A percentile compares a stretch with the other conserved stretches of the same genome.
These are phyloP conservation scores for Cryptoblepharus egeriae DNA, from an alignment of 2,797 vertebrate genomes.

Conservation along the genomic window DNA sequence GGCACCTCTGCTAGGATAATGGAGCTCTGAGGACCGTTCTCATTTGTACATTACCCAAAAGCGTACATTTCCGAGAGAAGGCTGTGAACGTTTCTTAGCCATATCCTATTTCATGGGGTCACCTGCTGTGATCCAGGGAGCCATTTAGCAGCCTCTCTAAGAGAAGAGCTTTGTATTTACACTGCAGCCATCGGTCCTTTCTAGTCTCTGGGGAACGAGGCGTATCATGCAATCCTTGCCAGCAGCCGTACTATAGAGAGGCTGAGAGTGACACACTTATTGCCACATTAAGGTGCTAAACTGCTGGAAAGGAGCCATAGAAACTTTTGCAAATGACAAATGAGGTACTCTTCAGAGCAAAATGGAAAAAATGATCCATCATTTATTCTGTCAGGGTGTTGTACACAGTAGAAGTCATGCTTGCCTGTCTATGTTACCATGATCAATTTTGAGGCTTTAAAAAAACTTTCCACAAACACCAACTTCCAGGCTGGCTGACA, in stretches of 20 bases:
- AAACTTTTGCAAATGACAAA: slow-evolving; percentile 61
- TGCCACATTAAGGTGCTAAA: slow-evolving; percentile 27
- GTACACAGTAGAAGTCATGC: slow-evolving; percentile 37
- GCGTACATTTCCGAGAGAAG: not conserved
- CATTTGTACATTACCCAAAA: not conserved
- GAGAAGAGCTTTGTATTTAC: slow-evolving; percentile 33
- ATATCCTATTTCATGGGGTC: not conserved
- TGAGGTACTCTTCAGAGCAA: slow-evolving; percentile 46
- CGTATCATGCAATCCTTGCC: slow-evolving; percentile 40
- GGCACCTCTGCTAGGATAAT: not conserved
- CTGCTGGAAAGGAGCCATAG: slow-evolving; percentile 51
- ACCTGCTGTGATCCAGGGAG: not conserved
- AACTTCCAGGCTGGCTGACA: not conserved
- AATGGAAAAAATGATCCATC: slow-evolving; percentile 45
- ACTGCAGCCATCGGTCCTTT: not conserved
- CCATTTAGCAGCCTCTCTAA: not conserved
- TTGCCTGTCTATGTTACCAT: slow-evolving; percentile 13
- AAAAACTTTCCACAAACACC: not conserved
- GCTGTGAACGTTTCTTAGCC: not conserved
- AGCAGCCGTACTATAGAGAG: slow-evolving; percentile 16
- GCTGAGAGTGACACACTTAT: slow-evolving; percentile 35
- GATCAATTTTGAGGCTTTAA: slow-evolving; percentile 16
- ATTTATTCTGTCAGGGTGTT: not conserved
- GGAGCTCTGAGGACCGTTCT: not conserved
- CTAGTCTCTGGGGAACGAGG: slow-evolving; percentile 15